A percentile compares a stretch with the other conserved stretches of the same genome.
Conservation (phyloP, 2,113 vertebrate genomes). For the Bettongia penicillata region DNA sequence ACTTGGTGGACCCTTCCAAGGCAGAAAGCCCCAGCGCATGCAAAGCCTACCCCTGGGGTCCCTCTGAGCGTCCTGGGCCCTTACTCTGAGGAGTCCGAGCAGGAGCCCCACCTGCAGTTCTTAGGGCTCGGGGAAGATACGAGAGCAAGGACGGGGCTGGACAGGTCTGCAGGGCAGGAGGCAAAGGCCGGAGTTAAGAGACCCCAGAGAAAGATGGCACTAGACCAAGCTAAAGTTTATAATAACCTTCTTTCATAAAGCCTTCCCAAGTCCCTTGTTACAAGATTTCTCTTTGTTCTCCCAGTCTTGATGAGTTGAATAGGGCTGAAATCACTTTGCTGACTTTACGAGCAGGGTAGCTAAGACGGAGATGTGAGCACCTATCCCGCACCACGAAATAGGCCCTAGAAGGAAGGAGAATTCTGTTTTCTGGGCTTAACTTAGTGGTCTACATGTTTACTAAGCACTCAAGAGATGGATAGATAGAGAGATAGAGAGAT, state of each 20-base stretch:
- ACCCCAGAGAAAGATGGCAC: background rate
- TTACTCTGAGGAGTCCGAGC: background rate
- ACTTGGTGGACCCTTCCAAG: background rate
- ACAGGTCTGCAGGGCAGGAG: background rate
- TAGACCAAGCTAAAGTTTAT: background rate
- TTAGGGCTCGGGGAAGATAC: background rate
- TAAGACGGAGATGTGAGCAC: slow-evolving; percentile 14
- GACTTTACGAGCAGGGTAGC: background rate
- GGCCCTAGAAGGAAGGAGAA: background rate
- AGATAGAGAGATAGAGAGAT: background rate
- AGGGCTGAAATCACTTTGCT: background rate
- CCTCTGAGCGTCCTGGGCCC: background rate
- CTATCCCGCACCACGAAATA: background rate
- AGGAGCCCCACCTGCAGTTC: background rate
- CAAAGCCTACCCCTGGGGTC: background rate
- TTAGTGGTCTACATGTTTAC: background rate
- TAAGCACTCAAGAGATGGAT: background rate
- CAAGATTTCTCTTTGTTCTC: background rate
- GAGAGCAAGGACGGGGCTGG: background rate
- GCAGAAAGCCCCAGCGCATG: background rate
- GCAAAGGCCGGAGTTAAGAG: background rate
- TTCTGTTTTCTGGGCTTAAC: background rate
- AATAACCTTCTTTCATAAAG: background rate
- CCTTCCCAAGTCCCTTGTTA: background rate
- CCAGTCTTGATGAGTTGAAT: background rate